These are phyloP conservation scores for Caenorhabditis doughertyi DNA, from an alignment of 2,888 invertebrate genomes.

Conservation along the genomic window DNA sequence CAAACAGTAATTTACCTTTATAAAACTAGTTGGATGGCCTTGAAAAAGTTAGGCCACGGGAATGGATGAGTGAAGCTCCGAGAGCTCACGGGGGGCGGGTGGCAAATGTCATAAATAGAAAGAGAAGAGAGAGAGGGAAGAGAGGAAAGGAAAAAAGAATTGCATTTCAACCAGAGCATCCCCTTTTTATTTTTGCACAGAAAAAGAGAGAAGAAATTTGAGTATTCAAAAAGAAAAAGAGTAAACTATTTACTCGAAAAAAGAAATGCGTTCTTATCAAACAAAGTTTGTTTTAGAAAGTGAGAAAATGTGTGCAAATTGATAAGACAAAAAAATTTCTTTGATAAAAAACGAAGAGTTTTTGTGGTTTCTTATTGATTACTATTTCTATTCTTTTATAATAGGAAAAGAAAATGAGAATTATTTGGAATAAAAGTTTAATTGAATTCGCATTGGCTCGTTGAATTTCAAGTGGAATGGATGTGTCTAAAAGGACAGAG, in stretches of 20 bases:
- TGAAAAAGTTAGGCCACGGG: constrained; percentile 19
- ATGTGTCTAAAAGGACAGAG: too few relatives aligned
- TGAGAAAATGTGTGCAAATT: not conserved
- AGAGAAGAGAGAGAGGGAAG: constrained; percentile 8
- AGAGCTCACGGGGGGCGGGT: constrained; percentile 19
- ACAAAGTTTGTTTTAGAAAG: not conserved
- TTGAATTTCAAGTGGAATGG: constrained; percentile 42
- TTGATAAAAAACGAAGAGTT: too few relatives aligned
- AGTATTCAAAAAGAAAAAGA: not conserved
- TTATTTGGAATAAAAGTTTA: constrained; percentile 9
- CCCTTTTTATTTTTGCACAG: not conserved
- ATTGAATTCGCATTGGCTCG: not conserved
- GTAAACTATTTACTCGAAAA: not conserved
- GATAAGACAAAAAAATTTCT: too few relatives aligned
- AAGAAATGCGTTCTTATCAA: not conserved
- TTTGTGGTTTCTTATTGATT: not conserved
- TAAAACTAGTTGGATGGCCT: not conserved
- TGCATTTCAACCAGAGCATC: constrained; percentile 28
- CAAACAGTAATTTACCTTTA: too few relatives aligned
- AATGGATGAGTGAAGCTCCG: not conserved
- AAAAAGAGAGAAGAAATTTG: constrained; percentile 19
- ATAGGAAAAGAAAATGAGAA: not conserved
- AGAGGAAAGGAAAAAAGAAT: constrained; percentile 7
- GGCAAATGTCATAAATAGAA: constrained; percentile 53
- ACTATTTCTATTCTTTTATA: not conserved